Evolutionary conservation across 2,113 vertebrate genomes (phyloP), one percentile per base, ranked within the genome.

Genomic region (Onychostoma macrolepis): DNA sequence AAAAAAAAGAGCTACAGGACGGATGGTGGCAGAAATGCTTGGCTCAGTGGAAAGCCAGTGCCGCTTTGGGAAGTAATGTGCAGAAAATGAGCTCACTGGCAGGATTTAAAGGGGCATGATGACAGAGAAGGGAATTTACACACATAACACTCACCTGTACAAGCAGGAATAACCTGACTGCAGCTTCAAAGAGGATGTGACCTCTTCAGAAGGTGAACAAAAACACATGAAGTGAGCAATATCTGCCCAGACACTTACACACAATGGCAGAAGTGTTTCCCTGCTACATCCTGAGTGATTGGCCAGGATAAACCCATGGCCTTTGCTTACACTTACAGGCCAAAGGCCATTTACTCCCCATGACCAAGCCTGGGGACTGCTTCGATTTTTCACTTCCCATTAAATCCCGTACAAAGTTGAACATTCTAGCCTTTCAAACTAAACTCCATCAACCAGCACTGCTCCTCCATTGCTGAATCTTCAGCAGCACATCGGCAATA

Each of bases 81-180:
- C 17, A 81, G 8, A 82, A 45, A 82, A 82, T 12, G 4, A 65
- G 80, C 58, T 71, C 43, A 45, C 2, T 45, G 17, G 63, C 36
- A 48, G 69, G 30, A 74, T 48, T 33, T 67, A 56, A 74, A 84
- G 71, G 56, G 28, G 61, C 45, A 26, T 63, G 86, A 74, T 69
- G 45, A 72, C 81, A 65, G 21, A 83, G 24, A 45, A 24, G 36
- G 24, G 53, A 81, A 58, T 36, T 33, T 45, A 71, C 50, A 36
- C 67, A 77, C 67, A 77, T 45, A 77, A 63, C 45, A 38, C 53
- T 84, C 86, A 89, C 88, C 86, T 87, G 88, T 85, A 45, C 79
- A 77, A 75, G 41, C 48, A 19, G 86, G 30, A 80, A 65, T 71
- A 85, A 85, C 72, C 83, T 77, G 71, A 15, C 28, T 24, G 43